Conservation (phyloP, 2,113 vertebrate genomes). For the Pedionomus torquatus region DNA sequence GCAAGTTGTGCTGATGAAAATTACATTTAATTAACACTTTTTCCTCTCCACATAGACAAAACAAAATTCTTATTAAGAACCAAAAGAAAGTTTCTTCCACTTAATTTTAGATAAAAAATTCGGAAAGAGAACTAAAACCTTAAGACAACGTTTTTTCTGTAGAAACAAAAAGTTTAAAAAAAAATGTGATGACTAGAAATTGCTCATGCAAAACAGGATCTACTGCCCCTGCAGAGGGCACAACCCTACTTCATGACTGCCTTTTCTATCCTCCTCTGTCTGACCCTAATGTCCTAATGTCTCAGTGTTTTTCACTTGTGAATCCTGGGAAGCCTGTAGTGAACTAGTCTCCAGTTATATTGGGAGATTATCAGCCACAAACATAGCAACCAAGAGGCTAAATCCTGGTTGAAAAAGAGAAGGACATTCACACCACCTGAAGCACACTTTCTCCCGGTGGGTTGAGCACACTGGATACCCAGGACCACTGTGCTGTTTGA, state of each 20-base stretch:
- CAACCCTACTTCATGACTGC: neutral
- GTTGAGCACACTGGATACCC: neutral
- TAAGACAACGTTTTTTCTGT: neutral
- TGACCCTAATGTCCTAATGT: neutral
- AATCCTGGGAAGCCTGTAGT: neutral
- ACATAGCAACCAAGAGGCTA: neutral
- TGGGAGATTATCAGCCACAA: neutral
- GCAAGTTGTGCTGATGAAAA: slow-evolving; percentile 31
- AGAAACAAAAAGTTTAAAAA: too few relatives aligned
- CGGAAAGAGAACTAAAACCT: neutral
- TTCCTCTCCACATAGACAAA: neutral
- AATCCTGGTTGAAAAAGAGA: neutral
- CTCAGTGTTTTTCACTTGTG: neutral
- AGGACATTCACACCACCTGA: neutral
- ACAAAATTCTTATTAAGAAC: neutral
- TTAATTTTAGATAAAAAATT: too few relatives aligned
- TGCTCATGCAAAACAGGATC: neutral
- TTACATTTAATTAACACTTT: slow-evolving; percentile 50
- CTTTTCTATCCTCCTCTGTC: neutral
- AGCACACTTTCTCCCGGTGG: neutral
- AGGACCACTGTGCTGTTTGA: neutral
- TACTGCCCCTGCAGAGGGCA: neutral
- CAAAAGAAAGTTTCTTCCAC: neutral
- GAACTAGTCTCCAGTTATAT: neutral
- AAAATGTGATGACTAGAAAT: neutral